These are phyloP conservation scores for Dendrocincla tyrannina DNA, from an alignment of 2,797 vertebrate genomes.

Conservation along the genomic window DNA sequence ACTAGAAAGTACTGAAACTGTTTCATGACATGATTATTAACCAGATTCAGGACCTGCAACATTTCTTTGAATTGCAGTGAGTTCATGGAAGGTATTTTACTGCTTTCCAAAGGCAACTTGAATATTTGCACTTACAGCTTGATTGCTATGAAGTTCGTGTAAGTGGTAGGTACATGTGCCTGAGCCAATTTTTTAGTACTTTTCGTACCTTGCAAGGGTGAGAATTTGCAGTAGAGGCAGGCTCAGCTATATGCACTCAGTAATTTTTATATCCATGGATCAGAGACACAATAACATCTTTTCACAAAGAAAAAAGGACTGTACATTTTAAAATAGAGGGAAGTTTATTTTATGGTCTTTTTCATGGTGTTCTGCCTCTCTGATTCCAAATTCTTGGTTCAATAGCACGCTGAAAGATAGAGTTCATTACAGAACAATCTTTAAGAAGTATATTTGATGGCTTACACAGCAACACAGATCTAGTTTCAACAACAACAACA, in stretches of 20 bases:
- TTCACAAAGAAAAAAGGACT: neutral
- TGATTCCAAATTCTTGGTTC: conserved; percentile 55
- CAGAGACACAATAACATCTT: conserved; percentile 41
- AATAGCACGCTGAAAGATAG: conserved; percentile 52
- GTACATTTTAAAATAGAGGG: conserved; percentile 33
- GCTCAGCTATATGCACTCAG: neutral
- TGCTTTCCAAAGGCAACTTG: neutral
- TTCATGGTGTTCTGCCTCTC: conserved; percentile 35
- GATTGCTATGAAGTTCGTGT: neutral
- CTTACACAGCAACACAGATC: conserved; percentile 25
- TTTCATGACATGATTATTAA: neutral
- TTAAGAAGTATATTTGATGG: conserved; percentile 53
- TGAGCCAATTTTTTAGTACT: neutral
- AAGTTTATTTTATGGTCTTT: conserved; percentile 50
- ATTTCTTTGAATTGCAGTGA: neutral
- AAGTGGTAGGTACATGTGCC: neutral
- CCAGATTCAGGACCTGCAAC: neutral
- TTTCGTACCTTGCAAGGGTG: neutral
- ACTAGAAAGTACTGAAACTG: neutral
- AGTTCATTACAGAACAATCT: conserved; percentile 63
- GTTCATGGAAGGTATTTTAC: neutral
- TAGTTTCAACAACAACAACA: conserved; percentile 24
- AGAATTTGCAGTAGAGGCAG: neutral
- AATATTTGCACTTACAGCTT: neutral
- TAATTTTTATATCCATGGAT: conserved; percentile 29